Base-by-base conservation (phyloP, 2,113 vertebrate genomes). In the Toxotes jaculatrix region DNA sequence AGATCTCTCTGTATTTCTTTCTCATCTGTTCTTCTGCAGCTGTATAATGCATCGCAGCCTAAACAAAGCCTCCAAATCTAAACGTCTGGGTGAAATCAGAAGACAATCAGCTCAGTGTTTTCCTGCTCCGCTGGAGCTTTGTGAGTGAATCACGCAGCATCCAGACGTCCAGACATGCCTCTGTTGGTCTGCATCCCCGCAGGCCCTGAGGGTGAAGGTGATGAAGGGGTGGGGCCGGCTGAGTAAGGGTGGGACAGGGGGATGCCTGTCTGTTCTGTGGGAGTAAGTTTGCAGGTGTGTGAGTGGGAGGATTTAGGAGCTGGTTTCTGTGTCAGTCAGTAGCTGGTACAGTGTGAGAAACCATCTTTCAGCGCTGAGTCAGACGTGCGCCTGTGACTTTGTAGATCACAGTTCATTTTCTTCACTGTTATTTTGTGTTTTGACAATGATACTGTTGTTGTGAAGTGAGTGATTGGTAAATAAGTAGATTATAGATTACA, bases 91-190 rank as follows among this genome's bases (percentile, higher is more conserved):
- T 71, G 47, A 80, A 68, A 60, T 80, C 82, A 62, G 66, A 74
- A 61, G 69, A 91, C 91, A 89, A 87, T 87, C 65, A 40, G 59
- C 62, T 49, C 87, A 65, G 72, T 92, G 88, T 90, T 89, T 86
- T 68, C 34, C 63, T 27, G 27, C 27, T 59, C 43, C 23, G 47
- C 65, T 45, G 43, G 40, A 72, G 68, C 75, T 84, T 42, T 71
- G 69, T 16, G 82, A 74, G 82, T 87, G 87, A 91, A 83, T 93
- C 90, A 89, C 17, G 11, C 79, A 75, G 79, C 83, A 88, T 87
- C 82, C 87, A 87, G 85, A 90, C 80, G 32, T 87, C 87, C 86
- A 87, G 91, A 88, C 91, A 62, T 84, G 89, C 84, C 89, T 87
- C 51, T 67, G 65, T 68, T 5, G 43, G 60, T 56, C 80, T 81